Conservation (phyloP, 2,888 invertebrate species). For the Caenorhabditis sp. region DNA sequence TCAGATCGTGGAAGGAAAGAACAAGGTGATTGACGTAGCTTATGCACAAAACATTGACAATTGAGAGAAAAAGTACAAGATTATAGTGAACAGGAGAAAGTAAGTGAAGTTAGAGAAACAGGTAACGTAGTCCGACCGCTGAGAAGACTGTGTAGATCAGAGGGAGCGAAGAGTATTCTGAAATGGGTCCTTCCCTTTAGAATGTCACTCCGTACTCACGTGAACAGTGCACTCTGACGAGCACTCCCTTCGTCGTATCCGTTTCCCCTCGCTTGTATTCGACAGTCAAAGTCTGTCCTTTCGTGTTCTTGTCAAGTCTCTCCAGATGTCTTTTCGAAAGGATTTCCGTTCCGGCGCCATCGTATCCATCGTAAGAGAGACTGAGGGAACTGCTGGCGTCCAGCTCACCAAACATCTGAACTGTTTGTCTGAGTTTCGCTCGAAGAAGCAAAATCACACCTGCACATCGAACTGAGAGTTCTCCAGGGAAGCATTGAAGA, state of each 20-base stretch:
- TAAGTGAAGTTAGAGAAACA: constrained; percentile 3
- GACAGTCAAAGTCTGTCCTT: constrained; percentile 40
- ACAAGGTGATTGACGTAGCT: constrained; percentile 39
- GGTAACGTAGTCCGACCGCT: neutral
- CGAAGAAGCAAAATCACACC: neutral
- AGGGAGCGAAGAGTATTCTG: constrained; percentile 21
- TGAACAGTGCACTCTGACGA: constrained; percentile 41
- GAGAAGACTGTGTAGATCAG: constrained; percentile 21
- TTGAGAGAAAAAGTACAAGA: constrained; percentile 1
- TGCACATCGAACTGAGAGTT: constrained; percentile 45
- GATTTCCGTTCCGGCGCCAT: constrained; percentile 43
- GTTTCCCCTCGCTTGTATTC: constrained; percentile 45
- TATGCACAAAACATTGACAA: constrained; percentile 4
- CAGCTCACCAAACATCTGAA: constrained; percentile 48
- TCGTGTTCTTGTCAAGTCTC: constrained; percentile 5
- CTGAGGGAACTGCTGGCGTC: constrained; percentile 8
- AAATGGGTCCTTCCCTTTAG: constrained; percentile 4
- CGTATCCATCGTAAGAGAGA: constrained; percentile 40
- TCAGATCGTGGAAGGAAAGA: constrained; percentile 61
- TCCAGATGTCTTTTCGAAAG: constrained; percentile 9
- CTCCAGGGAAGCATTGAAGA: constrained; percentile 20
- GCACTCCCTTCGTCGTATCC: constrained; percentile 46
- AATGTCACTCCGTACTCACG: constrained; percentile 32
- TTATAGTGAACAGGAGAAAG: neutral
- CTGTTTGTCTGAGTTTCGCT: too few species aligned